Conservation (phyloP, 2,797 vertebrate genomes). For the Xiphophorus birchmanni region DNA sequence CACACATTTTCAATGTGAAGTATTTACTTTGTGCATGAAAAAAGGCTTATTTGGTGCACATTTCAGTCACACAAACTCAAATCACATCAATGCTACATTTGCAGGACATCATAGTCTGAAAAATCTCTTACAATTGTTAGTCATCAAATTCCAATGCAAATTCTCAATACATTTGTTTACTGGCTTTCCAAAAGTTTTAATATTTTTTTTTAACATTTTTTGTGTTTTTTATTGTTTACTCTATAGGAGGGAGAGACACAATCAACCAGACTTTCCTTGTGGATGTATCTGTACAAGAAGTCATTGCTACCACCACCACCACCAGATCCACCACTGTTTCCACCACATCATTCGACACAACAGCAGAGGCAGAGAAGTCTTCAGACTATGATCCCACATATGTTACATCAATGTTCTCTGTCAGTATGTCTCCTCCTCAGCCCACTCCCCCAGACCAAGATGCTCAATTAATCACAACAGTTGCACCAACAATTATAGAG, state of each 20-base stretch:
- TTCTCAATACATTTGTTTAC: not conserved
- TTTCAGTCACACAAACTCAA: not conserved
- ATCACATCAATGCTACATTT: not conserved
- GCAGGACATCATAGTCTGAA: not conserved
- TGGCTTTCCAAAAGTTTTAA: not conserved
- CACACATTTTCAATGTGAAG: not conserved
- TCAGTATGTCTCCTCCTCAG: conserved; percentile 79
- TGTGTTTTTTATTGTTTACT: conserved; percentile 36
- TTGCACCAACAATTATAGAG: conserved; percentile 54
- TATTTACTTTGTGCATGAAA: not conserved
- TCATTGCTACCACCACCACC: conserved; percentile 37
- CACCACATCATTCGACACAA: conserved; percentile 35
- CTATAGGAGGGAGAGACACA: conserved; percentile 63
- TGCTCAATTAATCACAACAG: conserved; percentile 64
- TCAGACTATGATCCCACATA: conserved; percentile 46
- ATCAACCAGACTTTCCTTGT: conserved; percentile 76
- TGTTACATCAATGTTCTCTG: conserved; percentile 81
- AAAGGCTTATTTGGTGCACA: not conserved
- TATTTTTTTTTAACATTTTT: not conserved
- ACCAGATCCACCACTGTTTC: conserved; percentile 31
- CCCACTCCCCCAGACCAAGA: conserved; percentile 48
- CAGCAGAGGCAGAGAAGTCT: conserved; percentile 35
- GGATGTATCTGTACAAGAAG: conserved; percentile 66
- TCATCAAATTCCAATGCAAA: not conserved
- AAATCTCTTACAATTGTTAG: not conserved